Percentiles rank a stretch among this genome's conserved stretches.
Conservation (phyloP, 2,797 vertebrate species). For the Takifugu ocellatus region DNA sequence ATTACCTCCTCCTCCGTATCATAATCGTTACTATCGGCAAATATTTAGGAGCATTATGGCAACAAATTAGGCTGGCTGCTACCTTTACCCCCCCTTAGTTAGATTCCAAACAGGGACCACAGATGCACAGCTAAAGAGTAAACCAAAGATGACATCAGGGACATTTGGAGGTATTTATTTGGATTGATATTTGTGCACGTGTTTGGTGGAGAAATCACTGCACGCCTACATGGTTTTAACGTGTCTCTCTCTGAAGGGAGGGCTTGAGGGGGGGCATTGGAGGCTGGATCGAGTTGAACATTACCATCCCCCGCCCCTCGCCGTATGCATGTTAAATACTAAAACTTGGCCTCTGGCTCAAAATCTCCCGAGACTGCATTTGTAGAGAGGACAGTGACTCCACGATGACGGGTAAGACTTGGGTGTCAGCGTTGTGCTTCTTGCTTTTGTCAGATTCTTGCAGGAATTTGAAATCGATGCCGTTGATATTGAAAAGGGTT, state of each 20-base stretch:
- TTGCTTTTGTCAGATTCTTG: background rate
- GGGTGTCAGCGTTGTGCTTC: background rate
- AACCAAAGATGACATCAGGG: background rate
- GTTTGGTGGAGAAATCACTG: no score
- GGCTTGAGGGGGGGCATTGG: constrained; percentile 9
- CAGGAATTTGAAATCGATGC: background rate
- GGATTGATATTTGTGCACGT: no score
- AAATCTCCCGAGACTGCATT: constrained; percentile 25
- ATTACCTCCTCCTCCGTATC: no score
- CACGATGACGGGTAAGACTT: constrained; percentile 63
- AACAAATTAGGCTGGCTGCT: no score
- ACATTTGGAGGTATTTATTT: background rate
- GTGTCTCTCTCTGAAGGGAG: constrained; percentile 43
- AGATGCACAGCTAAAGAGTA: no score
- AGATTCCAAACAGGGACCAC: background rate
- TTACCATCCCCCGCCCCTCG: constrained; percentile 51
- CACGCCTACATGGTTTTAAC: constrained; percentile 5
- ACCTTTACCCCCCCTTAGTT: background rate
- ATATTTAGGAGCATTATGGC: no score
- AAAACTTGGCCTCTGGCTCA: constrained; percentile 51
- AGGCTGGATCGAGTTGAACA: constrained; percentile 62
- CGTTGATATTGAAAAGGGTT: background rate
- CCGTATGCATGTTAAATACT: constrained; percentile 58
- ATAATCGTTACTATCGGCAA: no score
- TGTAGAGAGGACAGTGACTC: constrained; percentile 1